Percentiles rank a stretch among this genome's conserved stretches.
Evolutionary conservation across 2,797 vertebrate species (phyloP).

Genomic region (Diceros bicornis): DNA sequence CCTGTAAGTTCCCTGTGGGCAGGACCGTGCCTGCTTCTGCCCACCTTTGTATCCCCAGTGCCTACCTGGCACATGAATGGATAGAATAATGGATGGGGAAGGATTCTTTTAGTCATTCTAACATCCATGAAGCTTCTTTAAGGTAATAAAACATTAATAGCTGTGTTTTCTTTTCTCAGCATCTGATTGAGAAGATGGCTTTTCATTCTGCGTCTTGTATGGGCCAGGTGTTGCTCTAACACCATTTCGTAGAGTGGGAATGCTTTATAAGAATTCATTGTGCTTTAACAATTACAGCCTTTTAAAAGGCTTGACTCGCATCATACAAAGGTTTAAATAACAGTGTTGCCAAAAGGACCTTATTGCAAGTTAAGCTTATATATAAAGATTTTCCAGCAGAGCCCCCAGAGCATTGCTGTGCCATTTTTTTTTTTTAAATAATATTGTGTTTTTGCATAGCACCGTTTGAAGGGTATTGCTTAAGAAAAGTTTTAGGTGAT

Average conservation of each 20-base stretch:
- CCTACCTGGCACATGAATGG: too few relatives aligned
- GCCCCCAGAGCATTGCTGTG: background rate
- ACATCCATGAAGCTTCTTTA: background rate
- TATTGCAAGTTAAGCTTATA: background rate
- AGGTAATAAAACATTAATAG: background rate
- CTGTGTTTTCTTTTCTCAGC: conserved; percentile 11
- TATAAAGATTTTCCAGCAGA: background rate
- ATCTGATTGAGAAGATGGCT: background rate
- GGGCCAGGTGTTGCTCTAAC: background rate
- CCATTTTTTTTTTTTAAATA: background rate
- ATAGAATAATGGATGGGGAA: background rate
- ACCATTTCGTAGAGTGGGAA: background rate
- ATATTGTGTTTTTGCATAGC: conserved; percentile 10
- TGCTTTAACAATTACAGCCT: conserved; percentile 38
- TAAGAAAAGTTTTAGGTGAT: conserved; percentile 16
- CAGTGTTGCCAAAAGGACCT: background rate
- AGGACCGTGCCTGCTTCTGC: background rate
- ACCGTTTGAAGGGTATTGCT: background rate
- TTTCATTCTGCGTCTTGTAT: conserved; percentile 20
- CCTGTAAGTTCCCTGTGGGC: background rate
- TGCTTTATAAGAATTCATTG: conserved; percentile 45
- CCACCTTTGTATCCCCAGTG: background rate
- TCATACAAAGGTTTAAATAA: background rate
- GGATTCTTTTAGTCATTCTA: background rate
- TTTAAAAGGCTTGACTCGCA: conserved; percentile 19